Conservation (phyloP, 2,797 vertebrate genomes). For the Chromis chromis region DNA sequence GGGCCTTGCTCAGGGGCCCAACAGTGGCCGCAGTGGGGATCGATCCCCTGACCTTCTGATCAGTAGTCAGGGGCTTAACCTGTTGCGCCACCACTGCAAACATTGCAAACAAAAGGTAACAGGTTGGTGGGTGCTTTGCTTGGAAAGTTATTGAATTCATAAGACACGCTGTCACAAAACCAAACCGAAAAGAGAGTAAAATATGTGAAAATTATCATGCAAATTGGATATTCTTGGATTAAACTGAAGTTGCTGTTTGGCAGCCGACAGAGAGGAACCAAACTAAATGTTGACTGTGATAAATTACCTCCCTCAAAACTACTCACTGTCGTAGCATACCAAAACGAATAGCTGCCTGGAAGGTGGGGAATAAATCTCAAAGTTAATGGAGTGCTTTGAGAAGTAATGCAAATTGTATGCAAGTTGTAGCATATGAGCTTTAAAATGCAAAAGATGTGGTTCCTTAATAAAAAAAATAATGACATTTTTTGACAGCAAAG, state of each 20-base stretch:
- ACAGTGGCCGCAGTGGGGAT: no score
- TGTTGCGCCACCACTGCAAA: no score
- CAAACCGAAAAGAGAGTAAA: not conserved
- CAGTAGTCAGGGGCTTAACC: no score
- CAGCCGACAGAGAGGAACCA: not conserved
- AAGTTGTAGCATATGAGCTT: not conserved
- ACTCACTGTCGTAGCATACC: not conserved
- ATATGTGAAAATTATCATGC: not conserved
- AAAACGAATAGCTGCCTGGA: not conserved
- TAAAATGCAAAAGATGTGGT: constrained; percentile 8
- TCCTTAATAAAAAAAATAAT: not conserved
- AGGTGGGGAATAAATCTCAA: not conserved
- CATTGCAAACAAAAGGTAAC: not conserved
- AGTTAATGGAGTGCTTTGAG: not conserved
- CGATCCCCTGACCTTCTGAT: no score
- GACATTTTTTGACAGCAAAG: not conserved
- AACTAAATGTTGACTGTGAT: not conserved
- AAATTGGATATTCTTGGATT: constrained; percentile 7
- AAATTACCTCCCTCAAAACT: not conserved
- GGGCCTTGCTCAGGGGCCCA: no score
- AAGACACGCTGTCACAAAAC: not conserved
- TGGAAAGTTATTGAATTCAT: not conserved
- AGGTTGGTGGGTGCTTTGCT: not conserved
- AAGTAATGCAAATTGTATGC: not conserved
- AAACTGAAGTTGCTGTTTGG: constrained; percentile 10